Evolutionary conservation across 1,140 invertebrate genomes (phyloP).

Genomic region (Cepaea nemoralis): DNA sequence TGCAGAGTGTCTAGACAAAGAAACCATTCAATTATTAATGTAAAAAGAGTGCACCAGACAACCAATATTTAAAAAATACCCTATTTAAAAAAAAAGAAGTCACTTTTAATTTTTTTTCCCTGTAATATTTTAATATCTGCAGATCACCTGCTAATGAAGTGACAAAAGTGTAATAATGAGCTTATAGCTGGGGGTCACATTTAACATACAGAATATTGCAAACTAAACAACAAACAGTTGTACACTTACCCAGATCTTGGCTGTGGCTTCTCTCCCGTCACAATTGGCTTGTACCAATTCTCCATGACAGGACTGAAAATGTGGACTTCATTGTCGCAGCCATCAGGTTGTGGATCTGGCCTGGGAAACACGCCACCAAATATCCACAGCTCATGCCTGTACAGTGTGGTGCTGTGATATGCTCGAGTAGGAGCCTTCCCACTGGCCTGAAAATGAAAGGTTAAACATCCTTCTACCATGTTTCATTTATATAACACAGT

Average conservation of each 20-base stretch:
- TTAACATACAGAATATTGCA: too few species aligned
- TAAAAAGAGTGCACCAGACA: too few species aligned
- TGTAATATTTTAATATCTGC: too few species aligned
- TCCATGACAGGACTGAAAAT: conserved; percentile 69
- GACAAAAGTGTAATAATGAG: too few species aligned
- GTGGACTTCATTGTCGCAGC: conserved; percentile 69
- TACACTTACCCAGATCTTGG: conserved; percentile 69
- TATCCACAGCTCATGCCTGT: conserved; percentile 70
- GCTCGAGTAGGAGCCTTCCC: conserved; percentile 69
- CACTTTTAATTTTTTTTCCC: too few species aligned
- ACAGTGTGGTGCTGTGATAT: conserved; percentile 68
- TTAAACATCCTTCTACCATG: too few species aligned
- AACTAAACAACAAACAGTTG: too few species aligned
- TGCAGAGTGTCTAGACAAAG: conserved; percentile 65
- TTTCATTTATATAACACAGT: too few species aligned
- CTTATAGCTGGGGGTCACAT: too few species aligned
- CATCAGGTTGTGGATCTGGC: conserved; percentile 69
- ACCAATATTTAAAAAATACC: neutral
- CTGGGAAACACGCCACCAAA: conserved; percentile 70
- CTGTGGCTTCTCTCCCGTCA: conserved; percentile 66
- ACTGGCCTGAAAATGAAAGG: conserved; percentile 54
- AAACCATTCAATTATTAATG: neutral
- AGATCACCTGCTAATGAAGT: too few species aligned
- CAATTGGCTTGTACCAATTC: conserved; percentile 68
- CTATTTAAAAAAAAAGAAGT: neutral